A percentile compares a stretch with the other conserved stretches of the same genome.
These are phyloP conservation scores for Haemorhous mexicanus DNA, from an alignment of 2,113 vertebrate genomes.

Conservation along the genomic window DNA sequence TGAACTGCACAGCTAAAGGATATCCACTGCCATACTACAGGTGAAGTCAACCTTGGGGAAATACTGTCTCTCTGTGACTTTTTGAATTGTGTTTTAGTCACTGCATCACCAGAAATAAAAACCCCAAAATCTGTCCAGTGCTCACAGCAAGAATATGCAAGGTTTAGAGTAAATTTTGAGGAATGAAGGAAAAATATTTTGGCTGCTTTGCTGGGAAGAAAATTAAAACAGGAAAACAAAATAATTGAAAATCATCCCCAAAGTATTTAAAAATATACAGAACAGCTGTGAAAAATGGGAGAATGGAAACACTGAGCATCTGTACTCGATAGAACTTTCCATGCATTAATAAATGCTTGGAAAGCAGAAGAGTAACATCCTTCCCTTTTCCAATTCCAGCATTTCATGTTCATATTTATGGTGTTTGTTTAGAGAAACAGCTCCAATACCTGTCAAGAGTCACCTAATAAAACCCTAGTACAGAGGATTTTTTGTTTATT, in stretches of 20 bases:
- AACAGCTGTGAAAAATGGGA: neutral
- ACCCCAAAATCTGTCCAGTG: neutral
- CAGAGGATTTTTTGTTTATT: neutral
- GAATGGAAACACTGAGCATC: neutral
- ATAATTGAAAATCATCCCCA: neutral
- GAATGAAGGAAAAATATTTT: neutral
- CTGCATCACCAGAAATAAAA: rapidly evolving
- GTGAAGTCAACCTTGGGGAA: constrained; percentile 60
- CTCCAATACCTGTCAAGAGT: neutral
- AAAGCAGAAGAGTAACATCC: neutral
- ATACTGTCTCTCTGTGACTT: neutral
- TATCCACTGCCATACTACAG: constrained; percentile 81
- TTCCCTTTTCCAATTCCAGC: neutral
- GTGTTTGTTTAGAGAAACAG: neutral
- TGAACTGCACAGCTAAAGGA: constrained; percentile 85
- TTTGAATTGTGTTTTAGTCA: neutral
- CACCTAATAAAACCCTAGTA: neutral
- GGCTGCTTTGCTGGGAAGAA: neutral
- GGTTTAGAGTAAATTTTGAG: neutral
- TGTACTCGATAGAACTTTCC: neutral
- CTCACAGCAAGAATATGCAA: rapidly evolving
- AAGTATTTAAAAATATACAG: neutral
- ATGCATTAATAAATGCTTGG: neutral
- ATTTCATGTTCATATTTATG: neutral
- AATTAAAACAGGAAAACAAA: neutral